A percentile compares a stretch with the other conserved stretches of the same genome.
Evolutionary conservation across 1,140 invertebrate species (phyloP).

Genomic region (Drosophila grimshawi): DNA sequence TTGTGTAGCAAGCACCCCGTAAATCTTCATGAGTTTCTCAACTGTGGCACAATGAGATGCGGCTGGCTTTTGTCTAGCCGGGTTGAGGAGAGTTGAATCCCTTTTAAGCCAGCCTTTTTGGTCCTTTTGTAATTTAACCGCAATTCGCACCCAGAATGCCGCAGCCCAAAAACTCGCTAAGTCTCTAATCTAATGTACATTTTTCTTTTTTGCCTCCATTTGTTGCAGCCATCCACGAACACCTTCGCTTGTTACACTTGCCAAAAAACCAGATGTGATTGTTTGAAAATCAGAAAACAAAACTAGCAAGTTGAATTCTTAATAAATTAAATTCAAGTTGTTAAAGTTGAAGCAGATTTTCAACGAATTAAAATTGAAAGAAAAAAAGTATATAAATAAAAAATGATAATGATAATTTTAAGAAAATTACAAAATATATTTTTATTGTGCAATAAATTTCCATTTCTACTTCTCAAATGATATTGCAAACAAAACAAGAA

Average conservation of each 20-base stretch:
- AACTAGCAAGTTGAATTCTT: too few relatives aligned
- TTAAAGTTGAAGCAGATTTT: too few relatives aligned
- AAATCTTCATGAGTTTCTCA: conserved; percentile 42
- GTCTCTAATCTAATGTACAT: conserved; percentile 67
- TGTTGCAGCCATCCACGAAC: conserved; percentile 11
- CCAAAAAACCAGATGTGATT: too few relatives aligned
- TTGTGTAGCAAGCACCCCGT: conserved; percentile 16
- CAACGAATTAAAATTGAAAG: too few relatives aligned
- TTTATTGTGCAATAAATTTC: too few relatives aligned
- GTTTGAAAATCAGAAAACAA: too few relatives aligned
- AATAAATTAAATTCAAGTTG: too few relatives aligned
- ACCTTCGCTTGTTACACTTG: background rate
- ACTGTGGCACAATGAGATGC: conserved; percentile 25
- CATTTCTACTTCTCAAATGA: too few relatives aligned
- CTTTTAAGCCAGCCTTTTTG: conserved; percentile 29
- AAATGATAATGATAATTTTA: too few relatives aligned
- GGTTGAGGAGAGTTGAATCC: conserved; percentile 5
- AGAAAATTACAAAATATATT: too few relatives aligned
- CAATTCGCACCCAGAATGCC: conserved; percentile 18
- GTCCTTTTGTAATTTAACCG: conserved; percentile 27
- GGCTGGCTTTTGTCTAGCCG: conserved; percentile 21
- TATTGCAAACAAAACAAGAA: too few relatives aligned
- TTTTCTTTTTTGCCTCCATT: background rate
- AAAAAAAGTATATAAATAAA: too few relatives aligned
- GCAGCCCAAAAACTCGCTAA: conserved; percentile 24